These are phyloP conservation scores for Luehdorfia chinensis DNA, from an alignment of 1,140 invertebrate genomes.

Conservation along the genomic window DNA sequence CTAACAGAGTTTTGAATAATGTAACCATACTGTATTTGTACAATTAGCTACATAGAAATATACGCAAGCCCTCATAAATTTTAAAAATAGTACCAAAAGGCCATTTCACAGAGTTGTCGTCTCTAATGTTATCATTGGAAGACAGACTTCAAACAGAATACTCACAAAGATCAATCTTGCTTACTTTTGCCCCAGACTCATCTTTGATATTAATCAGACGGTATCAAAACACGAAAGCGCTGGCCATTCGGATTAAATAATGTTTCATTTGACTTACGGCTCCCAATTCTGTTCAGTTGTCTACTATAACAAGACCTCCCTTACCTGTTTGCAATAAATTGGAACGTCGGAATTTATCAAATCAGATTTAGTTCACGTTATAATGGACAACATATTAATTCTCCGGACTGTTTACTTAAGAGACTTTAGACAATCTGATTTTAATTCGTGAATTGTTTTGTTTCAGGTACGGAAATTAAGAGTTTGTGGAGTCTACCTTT, in stretches of 20 bases:
- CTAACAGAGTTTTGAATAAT: too few relatives aligned
- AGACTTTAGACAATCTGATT: conserved; percentile 23
- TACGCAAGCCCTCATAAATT: too few relatives aligned
- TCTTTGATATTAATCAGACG: conserved; percentile 15
- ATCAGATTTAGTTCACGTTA: conserved; percentile 18
- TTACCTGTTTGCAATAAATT: conserved; percentile 11
- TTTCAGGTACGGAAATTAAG: conserved; percentile 48
- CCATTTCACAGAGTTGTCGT: not conserved
- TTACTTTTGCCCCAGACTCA: conserved; percentile 4
- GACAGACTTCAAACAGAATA: conserved; percentile 11
- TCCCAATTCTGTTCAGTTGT: conserved; percentile 1
- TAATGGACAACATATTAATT: conserved; percentile 12
- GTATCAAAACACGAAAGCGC: conserved; percentile 16
- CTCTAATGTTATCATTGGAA: conserved; percentile 7
- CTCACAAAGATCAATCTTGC: conserved; percentile 5
- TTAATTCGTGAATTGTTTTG: conserved; percentile 41
- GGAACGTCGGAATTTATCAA: conserved; percentile 3
- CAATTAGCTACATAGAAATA: too few relatives aligned
- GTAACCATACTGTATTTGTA: too few relatives aligned
- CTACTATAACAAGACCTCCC: conserved; percentile 18
- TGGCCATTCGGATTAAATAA: conserved; percentile 22
- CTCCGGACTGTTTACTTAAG: conserved; percentile 20
- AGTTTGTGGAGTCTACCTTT: too few relatives aligned
- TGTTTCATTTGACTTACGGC: conserved; percentile 24
- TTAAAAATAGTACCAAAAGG: too few relatives aligned